Base-by-base conservation (phyloP, 2,113 vertebrate species). In the Cyphomyrus discorhynchus region DNA sequence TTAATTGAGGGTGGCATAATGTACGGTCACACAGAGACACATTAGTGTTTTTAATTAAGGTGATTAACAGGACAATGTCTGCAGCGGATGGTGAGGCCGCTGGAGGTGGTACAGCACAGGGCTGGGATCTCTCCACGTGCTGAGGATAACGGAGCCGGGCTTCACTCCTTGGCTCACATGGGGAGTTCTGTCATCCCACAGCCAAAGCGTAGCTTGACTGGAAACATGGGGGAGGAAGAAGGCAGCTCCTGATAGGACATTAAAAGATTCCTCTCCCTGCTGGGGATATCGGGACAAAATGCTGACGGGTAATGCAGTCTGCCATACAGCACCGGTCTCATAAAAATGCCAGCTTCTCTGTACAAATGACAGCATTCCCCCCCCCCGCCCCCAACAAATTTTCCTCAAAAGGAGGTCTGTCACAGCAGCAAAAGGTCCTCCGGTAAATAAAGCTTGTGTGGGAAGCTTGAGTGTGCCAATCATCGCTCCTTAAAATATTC, bases 251-350 rank as follows among this genome's bases (percentile, higher is more conserved):
- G 46, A 45, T 42, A 47, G 42, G 83, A 85, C 83, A 50, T 50
- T 19, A 85, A 85, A 47, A 5, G 83, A 85, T 49, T 85, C 47
- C 83, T 27, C 83, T 27, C 83, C 83, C 46, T 50, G 21, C 42
- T 84, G 82, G 82, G 83, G 45, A 86, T 49, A 46, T 86, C 11
- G n/a, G 83, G 83, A 86, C 47, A 50, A 86, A 86, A 86, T 86
- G 83, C 83, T 86, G 47, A 47, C 46, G 45, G 83, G 11, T 50
- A 50, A 86, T 17, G 24, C 46, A 49, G 83, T 86, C 45, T 47
- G 7, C 19, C n/a, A 50, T 49, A 49, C 42, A 86, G 83, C 83
- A 86, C 46, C 46, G 8, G 45, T 21, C 42, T 50, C 8, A 86
- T 86, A 86, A 86, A 86, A 86, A 86, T 27, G 45, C 47, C 83